Evolutionary conservation across 1,140 invertebrate genomes (phyloP), one percentile per base, ranked within the genome.

Genomic region (Telenomus remus): DNA sequence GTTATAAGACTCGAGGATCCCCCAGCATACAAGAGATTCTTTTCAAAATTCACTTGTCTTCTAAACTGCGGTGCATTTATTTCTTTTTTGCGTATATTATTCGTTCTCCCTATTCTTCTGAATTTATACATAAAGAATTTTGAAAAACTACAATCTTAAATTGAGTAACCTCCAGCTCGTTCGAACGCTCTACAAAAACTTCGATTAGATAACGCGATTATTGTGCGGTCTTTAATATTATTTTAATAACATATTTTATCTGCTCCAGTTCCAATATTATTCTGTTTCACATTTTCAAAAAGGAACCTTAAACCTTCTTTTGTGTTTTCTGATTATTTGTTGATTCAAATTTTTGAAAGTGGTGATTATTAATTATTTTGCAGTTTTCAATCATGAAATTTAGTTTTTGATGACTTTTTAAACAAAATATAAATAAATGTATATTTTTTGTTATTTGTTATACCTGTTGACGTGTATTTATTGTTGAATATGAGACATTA

Each of bases 1-100:
- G 65, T 60, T 69, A 60, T 60, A 51, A 56, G 54, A 43, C 53
- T 4, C 46, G 54, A 66, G 43, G 54, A 66, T 42, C 44, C 46
- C 16, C 46, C 14, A 4, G 1, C 44, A 14, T 6, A 33, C 43
- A 15, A 35, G 15, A 54, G 10, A 27, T 34, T 34, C 37, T 49
- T 49, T 60, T 57, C 44, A 39, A 39, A 39, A 39, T 39, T 27
- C 37, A 39, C n/a, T 39, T n/a, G 9, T 11, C n/a, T 39, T 39
- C 37, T 3, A 39, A 39, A 39, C n/a, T 9, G 9, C 37, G n/a
- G 9, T 9, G 3, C n/a, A 11, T 11, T 39, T 39, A 9, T 39
- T 39, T 39, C 8, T 2, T 3, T 11, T 39, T 39, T 9, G 8
- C 1, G n/a, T 39, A 4, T 9, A 39, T 11, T 39, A 39, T 39